A percentile compares a stretch with the other conserved stretches of the same genome.
phyloP scores from a whole-genome alignment of 2,888 invertebrate genomes.

The Drosophila histrio region DNA sequence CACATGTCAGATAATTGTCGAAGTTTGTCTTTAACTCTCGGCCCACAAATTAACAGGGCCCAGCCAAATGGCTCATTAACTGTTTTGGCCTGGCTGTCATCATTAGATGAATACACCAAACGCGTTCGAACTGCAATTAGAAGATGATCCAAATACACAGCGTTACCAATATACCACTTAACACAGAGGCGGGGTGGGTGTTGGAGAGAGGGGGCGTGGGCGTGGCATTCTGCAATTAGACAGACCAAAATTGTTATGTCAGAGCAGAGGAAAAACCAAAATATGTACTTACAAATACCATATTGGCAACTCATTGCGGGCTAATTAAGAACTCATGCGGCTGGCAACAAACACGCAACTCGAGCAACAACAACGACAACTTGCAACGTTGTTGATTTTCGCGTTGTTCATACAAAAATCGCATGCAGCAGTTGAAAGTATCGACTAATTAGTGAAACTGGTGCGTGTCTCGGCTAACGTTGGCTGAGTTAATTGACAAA shows the following conservation, averaged over 20 bases:
- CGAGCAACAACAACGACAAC: conserved; percentile 23
- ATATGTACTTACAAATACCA: conserved; percentile 42
- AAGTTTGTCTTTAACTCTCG: conserved; percentile 34
- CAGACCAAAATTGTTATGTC: conserved; percentile 59
- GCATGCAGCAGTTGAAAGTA: conserved; percentile 47
- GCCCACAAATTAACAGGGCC: conserved; percentile 60
- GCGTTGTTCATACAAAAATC: conserved; percentile 49
- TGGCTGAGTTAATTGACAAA: not conserved
- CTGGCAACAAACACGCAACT: conserved; percentile 28
- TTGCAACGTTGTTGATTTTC: conserved; percentile 55
- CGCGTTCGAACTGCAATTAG: conserved; percentile 67
- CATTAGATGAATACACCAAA: conserved; percentile 55
- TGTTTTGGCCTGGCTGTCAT: conserved; percentile 36
- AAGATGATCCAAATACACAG: conserved; percentile 27
- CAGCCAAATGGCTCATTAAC: conserved; percentile 67
- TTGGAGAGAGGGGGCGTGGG: not conserved
- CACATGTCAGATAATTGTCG: conserved; percentile 63
- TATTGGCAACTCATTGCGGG: conserved; percentile 72
- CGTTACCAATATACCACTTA: conserved; percentile 7
- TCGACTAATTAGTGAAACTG: conserved; percentile 49
- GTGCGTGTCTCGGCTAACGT: conserved; percentile 31
- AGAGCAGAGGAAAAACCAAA: conserved; percentile 40
- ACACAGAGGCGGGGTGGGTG: no score
- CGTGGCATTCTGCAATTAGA: conserved; percentile 54
- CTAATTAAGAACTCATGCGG: conserved; percentile 72